Percentiles rank a stretch among this genome's conserved stretches.
Conservation (phyloP, 2,113 vertebrate genomes). For the Elachura formosa region DNA sequence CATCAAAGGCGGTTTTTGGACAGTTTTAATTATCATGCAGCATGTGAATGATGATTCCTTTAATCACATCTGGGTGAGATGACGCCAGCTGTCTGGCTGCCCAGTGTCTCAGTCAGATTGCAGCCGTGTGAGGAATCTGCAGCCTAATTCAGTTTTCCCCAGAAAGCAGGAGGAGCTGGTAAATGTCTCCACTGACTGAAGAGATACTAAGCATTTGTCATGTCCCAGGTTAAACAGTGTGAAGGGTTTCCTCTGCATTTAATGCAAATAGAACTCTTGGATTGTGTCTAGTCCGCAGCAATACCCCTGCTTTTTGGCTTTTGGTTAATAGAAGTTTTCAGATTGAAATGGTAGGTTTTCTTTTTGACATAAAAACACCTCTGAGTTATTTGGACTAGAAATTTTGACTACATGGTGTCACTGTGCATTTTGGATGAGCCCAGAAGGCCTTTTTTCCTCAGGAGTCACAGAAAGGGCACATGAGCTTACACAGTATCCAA, state of each 20-base stretch:
- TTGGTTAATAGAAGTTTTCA: background rate
- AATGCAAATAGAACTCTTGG: background rate
- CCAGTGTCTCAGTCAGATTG: background rate
- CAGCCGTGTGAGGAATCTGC: background rate
- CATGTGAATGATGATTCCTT: background rate
- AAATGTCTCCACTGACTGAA: background rate
- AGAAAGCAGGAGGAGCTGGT: background rate
- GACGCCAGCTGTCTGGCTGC: background rate
- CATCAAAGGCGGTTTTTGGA: background rate
- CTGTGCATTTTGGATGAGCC: background rate
- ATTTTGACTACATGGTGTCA: background rate
- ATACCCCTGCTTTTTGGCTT: background rate
- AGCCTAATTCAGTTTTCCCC: background rate
- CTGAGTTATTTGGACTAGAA: background rate
- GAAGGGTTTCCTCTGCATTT: background rate
- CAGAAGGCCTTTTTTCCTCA: background rate
- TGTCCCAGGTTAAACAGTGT: background rate
- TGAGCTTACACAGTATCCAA: background rate
- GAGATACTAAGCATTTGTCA: background rate
- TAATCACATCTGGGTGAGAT: background rate
- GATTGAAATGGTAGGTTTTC: background rate
- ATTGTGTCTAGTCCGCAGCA: background rate
- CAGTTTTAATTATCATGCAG: background rate
- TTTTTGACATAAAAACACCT: background rate
- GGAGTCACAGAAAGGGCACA: background rate